These are phyloP conservation scores for Aldrovandia affinis DNA, from an alignment of 2,797 vertebrate species.

Conservation along the genomic window DNA sequence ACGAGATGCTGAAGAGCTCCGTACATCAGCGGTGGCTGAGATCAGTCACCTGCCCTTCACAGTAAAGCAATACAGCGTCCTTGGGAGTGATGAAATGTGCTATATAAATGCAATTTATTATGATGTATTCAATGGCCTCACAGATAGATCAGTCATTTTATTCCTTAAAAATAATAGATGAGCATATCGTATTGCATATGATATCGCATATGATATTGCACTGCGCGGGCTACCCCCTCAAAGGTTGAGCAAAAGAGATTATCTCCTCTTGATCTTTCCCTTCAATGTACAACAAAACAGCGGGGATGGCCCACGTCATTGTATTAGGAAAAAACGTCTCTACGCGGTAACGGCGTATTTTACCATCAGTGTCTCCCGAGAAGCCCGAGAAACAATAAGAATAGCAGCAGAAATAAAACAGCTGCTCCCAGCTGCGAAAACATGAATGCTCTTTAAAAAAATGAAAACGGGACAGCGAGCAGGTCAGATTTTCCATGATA, in stretches of 20 bases:
- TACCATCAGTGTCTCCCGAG: background rate
- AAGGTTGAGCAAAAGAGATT: background rate
- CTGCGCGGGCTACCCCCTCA: background rate
- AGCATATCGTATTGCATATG: no score
- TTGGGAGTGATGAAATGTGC: background rate
- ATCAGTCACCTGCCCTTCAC: constrained; percentile 1
- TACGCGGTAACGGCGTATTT: background rate
- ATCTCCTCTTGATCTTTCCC: background rate
- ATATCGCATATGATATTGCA: background rate
- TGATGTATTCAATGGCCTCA: background rate
- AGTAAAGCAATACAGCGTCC: background rate
- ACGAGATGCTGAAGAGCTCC: background rate
- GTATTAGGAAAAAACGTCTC: background rate
- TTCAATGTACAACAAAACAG: background rate
- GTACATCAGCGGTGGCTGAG: background rate
- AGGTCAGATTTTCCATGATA: background rate
- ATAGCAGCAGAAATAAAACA: background rate
- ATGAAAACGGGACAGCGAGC: background rate
- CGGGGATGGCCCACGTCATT: background rate
- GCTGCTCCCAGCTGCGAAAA: background rate
- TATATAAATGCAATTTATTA: constrained; percentile 8
- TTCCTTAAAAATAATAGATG: background rate
- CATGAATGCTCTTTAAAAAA: background rate
- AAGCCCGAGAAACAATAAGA: background rate
- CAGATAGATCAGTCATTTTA: background rate